Conservation (phyloP, 2,888 invertebrate genomes). For the Campopleginae sp. region DNA sequence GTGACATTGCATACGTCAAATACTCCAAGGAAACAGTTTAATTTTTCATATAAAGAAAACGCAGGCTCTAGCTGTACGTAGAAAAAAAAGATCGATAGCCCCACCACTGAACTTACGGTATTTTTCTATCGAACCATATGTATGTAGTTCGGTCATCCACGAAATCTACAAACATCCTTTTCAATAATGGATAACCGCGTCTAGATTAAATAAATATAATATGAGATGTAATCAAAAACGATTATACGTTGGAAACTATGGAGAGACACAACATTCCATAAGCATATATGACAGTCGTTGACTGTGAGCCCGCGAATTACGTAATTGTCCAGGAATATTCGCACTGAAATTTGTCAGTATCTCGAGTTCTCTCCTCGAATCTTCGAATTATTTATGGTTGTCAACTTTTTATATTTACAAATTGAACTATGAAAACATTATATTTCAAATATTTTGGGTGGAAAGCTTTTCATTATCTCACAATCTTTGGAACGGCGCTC, state of each 20-base stretch:
- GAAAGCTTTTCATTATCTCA: slow-evolving; percentile 3
- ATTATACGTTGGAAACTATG: neutral
- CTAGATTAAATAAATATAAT: neutral
- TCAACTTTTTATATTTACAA: neutral
- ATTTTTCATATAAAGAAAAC: slow-evolving; percentile 37
- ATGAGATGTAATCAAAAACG: neutral
- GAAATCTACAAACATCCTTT: neutral
- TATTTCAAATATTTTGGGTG: slow-evolving; percentile 4
- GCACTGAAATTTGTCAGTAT: neutral
- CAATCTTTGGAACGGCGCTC: slow-evolving; percentile 27
- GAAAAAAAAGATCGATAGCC: slow-evolving; percentile 32
- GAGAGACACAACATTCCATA: neutral
- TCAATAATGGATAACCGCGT: neutral
- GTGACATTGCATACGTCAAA: slow-evolving; percentile 16
- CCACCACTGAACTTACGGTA: neutral
- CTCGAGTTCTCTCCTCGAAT: neutral
- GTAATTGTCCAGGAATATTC: neutral
- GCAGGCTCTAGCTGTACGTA: neutral
- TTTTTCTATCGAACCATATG: neutral
- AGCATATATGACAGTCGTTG: neutral
- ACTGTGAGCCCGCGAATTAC: neutral
- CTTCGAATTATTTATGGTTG: neutral
- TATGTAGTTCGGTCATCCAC: neutral
- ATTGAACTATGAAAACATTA: neutral
- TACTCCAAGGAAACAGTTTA: slow-evolving; percentile 48